A percentile compares a stretch with the other conserved stretches of the same genome.
phyloP scores from a whole-genome alignment of 2,888 invertebrate species.

The Cheilosia grossa region DNA sequence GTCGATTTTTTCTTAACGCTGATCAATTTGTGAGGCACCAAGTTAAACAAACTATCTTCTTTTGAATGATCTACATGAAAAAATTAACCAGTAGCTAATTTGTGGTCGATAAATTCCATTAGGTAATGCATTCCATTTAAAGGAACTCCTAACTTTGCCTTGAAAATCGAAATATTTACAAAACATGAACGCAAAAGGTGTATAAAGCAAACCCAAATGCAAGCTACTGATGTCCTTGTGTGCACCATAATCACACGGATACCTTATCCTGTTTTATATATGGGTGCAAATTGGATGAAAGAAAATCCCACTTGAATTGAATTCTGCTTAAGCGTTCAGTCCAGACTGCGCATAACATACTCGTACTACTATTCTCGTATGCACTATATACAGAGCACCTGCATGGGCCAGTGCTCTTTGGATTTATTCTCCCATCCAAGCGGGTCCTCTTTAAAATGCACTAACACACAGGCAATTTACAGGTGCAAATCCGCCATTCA shows the following conservation, averaged over 20 bases:
- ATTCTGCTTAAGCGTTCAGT: slow-evolving; percentile 62
- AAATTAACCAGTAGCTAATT: too few species aligned
- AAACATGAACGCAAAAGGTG: too few species aligned
- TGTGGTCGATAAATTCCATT: too few species aligned
- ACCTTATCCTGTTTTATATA: slow-evolving; percentile 72
- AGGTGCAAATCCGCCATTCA: slow-evolving; percentile 73
- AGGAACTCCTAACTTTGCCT: too few species aligned
- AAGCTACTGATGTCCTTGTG: slow-evolving; percentile 48
- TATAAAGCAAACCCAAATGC: neutral
- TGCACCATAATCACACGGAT: slow-evolving; percentile 49
- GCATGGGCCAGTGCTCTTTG: slow-evolving; percentile 4
- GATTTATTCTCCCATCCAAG: slow-evolving; percentile 32
- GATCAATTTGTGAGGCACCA: too few species aligned
- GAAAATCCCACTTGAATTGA: slow-evolving; percentile 73
- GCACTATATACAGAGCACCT: neutral
- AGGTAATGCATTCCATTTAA: too few species aligned
- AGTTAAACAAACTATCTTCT: too few species aligned
- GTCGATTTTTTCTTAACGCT: too few species aligned
- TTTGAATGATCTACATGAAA: too few species aligned
- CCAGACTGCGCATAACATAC: slow-evolving; percentile 3
- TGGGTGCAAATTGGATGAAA: slow-evolving; percentile 73
- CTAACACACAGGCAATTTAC: slow-evolving; percentile 62
- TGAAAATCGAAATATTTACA: too few species aligned
- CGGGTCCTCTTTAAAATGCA: slow-evolving; percentile 47
- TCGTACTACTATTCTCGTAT: neutral